Base-by-base conservation (phyloP, 2,113 vertebrate species). In the Eurypyga helias region DNA sequence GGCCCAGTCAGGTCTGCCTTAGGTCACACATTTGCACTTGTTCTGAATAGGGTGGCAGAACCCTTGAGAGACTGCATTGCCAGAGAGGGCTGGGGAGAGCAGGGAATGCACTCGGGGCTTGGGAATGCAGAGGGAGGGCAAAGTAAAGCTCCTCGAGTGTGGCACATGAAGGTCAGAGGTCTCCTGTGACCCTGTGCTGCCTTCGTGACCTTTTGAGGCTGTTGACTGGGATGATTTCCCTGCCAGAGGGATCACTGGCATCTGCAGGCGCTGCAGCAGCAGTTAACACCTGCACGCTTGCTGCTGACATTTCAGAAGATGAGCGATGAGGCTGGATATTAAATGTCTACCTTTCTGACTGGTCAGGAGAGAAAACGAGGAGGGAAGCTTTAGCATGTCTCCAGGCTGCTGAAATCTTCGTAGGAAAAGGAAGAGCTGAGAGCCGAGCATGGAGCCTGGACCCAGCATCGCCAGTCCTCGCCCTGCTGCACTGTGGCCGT, bases 1-100 rank as follows among this genome's bases (percentile, higher is more conserved):
- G 86, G 19, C 49, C 66, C 67, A 18, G 17, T 10, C 86, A 16
- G 88, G 85, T 55, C 92, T 91, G 67, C 82, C 82, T 83, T 15
- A 61, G 95, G 97, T 97, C 96, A 94, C 95, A 67, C 90, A 94
- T 97, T 97, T 96, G 91, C 89, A 90, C 92, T 96, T 67, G 83
- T 81, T 94, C 52, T 70, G 94, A 97, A 94, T 83, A 29, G 67
- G 67, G 90, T 64, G 61, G 89, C 36, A 78, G 92, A 82, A 41
- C 94, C 77, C 95, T 93, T n/a, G 73, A 88, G 96, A 91, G 91
- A 26, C 83, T 52, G 72, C 55, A 11, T 31, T 72, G 91, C 62
- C 55, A 46, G 3, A 87, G 62, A 83, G 87, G 70, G 69, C 65
- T 1, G 3, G 36, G 48, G 29, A 55, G 87, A 72, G 64, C 54